Evolutionary conservation across 35 echinoderm and acorn worm species (phyloP).

Genomic region (Lytechinus variegatus): DNA sequence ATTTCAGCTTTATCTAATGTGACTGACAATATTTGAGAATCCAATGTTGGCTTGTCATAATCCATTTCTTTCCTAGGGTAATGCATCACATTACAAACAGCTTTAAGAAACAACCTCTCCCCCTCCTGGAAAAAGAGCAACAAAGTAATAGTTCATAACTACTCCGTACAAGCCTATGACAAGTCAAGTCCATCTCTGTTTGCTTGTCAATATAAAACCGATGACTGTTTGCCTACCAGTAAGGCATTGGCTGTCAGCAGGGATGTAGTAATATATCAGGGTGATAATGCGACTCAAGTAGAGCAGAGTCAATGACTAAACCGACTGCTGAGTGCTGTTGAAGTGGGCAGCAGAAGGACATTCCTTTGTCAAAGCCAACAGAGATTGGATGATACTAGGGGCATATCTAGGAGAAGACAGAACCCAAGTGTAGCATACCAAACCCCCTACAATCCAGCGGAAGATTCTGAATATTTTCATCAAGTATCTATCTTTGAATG

Average conservation of each 20-base stretch:
- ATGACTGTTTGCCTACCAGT: neutral
- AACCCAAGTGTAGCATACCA: too few species aligned
- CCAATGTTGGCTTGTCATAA: too few species aligned
- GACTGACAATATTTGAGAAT: too few species aligned
- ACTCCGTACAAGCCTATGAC: neutral
- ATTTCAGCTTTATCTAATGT: too few species aligned
- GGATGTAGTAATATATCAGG: neutral
- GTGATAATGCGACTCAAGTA: neutral
- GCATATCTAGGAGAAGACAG: too few species aligned
- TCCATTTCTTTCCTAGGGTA: too few species aligned
- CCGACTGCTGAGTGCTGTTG: neutral
- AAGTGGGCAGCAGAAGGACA: conserved; percentile 5
- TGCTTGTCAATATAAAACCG: neutral
- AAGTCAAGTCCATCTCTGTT: neutral
- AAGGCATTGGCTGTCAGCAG: neutral
- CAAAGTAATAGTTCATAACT: too few species aligned
- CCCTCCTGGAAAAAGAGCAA: too few species aligned
- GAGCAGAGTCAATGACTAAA: neutral
- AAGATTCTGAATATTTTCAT: neutral
- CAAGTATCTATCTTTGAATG: neutral
- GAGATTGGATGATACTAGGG: neutral
- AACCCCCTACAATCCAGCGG: neutral
- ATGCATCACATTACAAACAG: too few species aligned
- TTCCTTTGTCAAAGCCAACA: neutral
- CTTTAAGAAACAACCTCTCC: too few species aligned